Percentiles rank a stretch among this genome's conserved stretches.
Evolutionary conservation across 2,113 vertebrate genomes (phyloP).

Genomic region (Colaptes auratus): DNA sequence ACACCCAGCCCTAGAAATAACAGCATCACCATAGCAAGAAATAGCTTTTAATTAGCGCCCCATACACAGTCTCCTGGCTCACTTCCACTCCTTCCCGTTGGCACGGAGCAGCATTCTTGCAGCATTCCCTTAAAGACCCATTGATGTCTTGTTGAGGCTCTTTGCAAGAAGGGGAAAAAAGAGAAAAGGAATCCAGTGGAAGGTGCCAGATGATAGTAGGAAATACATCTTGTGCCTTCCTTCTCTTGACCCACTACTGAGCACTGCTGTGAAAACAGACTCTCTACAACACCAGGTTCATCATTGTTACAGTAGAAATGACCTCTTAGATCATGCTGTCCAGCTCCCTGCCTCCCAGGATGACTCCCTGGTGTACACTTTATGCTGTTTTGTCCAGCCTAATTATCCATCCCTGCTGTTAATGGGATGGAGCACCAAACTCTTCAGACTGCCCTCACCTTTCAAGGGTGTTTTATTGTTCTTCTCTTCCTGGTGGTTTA

Average conservation of each 20-base stretch:
- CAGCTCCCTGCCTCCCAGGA: conserved; percentile 10
- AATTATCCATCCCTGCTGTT: conserved; percentile 32
- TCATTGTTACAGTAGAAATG: background rate
- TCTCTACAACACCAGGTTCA: background rate
- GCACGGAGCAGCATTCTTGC: background rate
- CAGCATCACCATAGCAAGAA: background rate
- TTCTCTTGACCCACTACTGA: background rate
- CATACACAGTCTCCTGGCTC: conserved; percentile 23
- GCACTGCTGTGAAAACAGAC: background rate
- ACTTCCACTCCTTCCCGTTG: conserved; percentile 19
- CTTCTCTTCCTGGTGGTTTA: background rate
- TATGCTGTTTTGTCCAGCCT: conserved; percentile 28
- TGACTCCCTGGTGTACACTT: conserved; percentile 9
- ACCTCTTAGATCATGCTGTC: conserved; percentile 20
- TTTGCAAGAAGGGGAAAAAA: background rate
- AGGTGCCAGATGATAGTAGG: background rate
- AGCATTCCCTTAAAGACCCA: conserved; percentile 15
- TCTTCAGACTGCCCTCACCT: background rate
- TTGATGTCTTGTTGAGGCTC: background rate
- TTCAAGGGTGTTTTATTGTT: background rate
- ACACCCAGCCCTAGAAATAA: conserved; percentile 26
- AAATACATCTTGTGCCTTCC: background rate
- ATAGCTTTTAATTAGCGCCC: conserved; percentile 54
- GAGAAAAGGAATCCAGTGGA: background rate
- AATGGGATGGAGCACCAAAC: conserved; percentile 23